Base-by-base conservation (phyloP, 2,113 vertebrate genomes). In the Puma concolor region DNA sequence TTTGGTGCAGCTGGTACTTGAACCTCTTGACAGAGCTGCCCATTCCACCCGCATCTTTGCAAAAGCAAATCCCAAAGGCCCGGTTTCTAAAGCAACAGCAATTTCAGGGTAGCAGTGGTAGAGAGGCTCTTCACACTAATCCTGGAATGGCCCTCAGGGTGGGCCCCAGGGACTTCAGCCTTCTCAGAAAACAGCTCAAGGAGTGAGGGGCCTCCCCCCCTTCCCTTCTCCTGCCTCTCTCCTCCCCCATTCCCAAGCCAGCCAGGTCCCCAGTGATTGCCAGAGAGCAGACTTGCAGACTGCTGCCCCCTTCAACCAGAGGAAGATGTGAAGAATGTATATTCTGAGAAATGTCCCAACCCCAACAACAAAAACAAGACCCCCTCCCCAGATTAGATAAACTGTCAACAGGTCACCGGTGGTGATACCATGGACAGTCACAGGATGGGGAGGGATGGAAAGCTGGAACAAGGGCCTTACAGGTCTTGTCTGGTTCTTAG, bases 111-210 rank as follows among this genome's bases (percentile, higher is more conserved):
- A 13, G 80, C 50, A 67, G 50, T 14, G 25, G 38, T 48, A 9
- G 48, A 88, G 7, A 91, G 48, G 71, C 54, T 69, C 81, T 85
- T 96, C 79, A 79, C 74, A 81, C 29, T 77, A 93, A 44, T 54
- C 36, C 91, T 79, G 25, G 36, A 93, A 60, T 63, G 89, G 54
- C 84, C 67, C n/a, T 33, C 23, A 14, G 44, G 71, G 31, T 15
- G 48, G 84, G 57, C 66, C 93, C 88, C 38, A 13, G 77, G 88
- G 94, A 83, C 31, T 38, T 83, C 41, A 90, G 94, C 16, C 72
- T 96, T 92, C 93, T 96, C 38, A 66, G 92, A 96, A 98, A 97
- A 88, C 71, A 94, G 91, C 57, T 80, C 81, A 91, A 88, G 83
- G 85, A 27, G 33, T 79, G 36, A 93, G 29, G 60, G 74, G 36